Evolutionary conservation across 2,113 vertebrate species (phyloP).

Genomic region (Megaceryle torquata): DNA sequence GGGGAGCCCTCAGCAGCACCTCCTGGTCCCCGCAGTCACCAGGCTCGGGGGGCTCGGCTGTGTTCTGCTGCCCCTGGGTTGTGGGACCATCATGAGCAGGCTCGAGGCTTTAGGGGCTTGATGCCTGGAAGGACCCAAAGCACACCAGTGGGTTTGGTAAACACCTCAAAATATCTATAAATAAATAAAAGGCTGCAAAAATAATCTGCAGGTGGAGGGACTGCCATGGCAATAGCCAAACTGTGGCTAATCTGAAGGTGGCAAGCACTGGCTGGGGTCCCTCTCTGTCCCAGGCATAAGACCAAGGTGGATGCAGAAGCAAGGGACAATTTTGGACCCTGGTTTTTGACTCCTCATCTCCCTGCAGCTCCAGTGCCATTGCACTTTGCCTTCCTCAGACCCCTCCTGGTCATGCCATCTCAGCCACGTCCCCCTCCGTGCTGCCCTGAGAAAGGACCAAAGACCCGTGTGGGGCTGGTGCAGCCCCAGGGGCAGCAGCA

Average conservation of each 20-base stretch:
- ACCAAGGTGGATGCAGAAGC: fast-evolving
- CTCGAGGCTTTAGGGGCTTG: background rate
- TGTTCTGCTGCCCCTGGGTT: background rate
- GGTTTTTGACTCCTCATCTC: background rate
- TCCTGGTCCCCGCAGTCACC: background rate
- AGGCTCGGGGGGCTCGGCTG: background rate
- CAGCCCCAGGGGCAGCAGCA: background rate
- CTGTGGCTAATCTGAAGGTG: fast-evolving
- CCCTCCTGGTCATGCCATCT: background rate
- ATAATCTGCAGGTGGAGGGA: background rate
- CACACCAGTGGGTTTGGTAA: background rate
- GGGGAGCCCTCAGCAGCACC: background rate
- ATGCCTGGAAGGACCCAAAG: background rate
- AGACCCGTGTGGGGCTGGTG: fast-evolving
- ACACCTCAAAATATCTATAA: background rate
- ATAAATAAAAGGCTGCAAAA: background rate
- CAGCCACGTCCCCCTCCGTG: fast-evolving
- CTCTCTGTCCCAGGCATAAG: background rate
- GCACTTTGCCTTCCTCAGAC: background rate
- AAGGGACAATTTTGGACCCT: background rate
- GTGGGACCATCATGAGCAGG: background rate
- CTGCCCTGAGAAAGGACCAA: background rate
- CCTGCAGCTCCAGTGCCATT: fast-evolving
- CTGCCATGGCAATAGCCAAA: background rate
- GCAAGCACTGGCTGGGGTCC: background rate